phyloP scores from a whole-genome alignment of 1,140 invertebrate species.

The Mamestra configurata region DNA sequence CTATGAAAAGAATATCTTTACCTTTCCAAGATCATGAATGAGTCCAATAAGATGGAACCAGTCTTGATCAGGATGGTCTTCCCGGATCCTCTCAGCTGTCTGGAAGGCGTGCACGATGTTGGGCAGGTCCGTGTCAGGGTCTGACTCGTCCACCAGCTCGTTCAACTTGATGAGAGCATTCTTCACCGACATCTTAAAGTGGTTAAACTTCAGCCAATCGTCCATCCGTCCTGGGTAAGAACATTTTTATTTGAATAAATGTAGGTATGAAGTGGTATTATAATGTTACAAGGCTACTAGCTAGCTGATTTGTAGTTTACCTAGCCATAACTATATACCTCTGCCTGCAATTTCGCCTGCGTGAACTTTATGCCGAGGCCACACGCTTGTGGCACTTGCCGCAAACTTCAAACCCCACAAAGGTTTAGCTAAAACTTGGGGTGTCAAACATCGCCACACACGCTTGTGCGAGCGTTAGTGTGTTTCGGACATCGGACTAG shows the following conservation, averaged over 20 bases:
- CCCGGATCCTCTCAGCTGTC: conserved; percentile 97
- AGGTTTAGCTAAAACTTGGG: too few species aligned
- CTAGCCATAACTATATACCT: too few species aligned
- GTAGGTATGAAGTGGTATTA: too few species aligned
- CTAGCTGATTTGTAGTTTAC: too few species aligned
- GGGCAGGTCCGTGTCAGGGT: conserved; percentile 97
- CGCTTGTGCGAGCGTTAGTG: too few species aligned
- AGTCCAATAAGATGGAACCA: conserved; percentile 98
- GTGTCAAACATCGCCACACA: too few species aligned
- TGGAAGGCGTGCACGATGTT: conserved; percentile 99
- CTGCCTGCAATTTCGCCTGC: too few species aligned
- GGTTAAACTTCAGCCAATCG: conserved; percentile 95
- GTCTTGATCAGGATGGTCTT: conserved; percentile 95
- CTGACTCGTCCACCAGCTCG: conserved; percentile 97
- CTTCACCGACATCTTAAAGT: conserved; percentile 94
- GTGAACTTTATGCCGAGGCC: too few species aligned
- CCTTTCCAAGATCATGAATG: conserved; percentile 98
- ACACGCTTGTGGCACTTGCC: too few species aligned
- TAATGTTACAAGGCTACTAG: too few species aligned
- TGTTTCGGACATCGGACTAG: too few species aligned
- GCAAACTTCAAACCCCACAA: too few species aligned
- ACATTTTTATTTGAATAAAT: background rate
- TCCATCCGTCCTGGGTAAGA: conserved; percentile 60
- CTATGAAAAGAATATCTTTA: conserved; percentile 69
- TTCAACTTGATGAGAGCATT: conserved; percentile 96